These are phyloP conservation scores for Anisognathus igniventris DNA, from an alignment of 2,797 vertebrate species.

Conservation along the genomic window DNA sequence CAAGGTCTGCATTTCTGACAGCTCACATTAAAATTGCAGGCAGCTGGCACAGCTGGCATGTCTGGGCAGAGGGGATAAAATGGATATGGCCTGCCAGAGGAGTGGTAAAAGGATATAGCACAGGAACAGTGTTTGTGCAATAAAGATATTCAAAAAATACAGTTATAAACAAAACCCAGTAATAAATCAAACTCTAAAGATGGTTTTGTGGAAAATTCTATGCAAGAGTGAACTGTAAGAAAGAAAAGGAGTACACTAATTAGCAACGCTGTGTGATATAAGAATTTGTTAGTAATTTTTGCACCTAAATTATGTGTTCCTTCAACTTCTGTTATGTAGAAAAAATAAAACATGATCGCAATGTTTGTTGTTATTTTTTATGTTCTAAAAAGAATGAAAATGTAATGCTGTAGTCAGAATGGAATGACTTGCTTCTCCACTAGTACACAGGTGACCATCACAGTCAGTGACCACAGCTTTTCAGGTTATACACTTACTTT, in stretches of 20 bases:
- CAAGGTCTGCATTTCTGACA: not conserved
- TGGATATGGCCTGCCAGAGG: not conserved
- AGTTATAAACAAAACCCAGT: not conserved
- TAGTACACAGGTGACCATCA: not conserved
- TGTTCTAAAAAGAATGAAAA: not conserved
- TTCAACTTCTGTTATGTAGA: not conserved
- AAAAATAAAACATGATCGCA: not conserved
- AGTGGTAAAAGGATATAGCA: not conserved
- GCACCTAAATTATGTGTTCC: not conserved
- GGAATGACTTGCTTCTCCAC: not conserved
- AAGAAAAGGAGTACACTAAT: not conserved
- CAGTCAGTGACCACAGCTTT: not conserved
- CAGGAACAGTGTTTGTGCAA: not conserved
- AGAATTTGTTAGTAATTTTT: not conserved
- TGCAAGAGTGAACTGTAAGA: not conserved
- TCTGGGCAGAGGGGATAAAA: not conserved
- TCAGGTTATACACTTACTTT: not conserved
- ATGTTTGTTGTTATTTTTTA: not conserved
- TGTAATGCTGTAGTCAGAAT: not conserved
- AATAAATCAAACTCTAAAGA: not conserved
- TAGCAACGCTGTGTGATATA: not conserved
- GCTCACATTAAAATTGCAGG: not conserved
- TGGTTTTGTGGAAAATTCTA: not conserved
- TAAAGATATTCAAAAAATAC: not conserved
- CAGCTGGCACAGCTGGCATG: not conserved